phyloP scores from a whole-genome alignment of 2,888 invertebrate species.

The Rhodophaea formosa region DNA sequence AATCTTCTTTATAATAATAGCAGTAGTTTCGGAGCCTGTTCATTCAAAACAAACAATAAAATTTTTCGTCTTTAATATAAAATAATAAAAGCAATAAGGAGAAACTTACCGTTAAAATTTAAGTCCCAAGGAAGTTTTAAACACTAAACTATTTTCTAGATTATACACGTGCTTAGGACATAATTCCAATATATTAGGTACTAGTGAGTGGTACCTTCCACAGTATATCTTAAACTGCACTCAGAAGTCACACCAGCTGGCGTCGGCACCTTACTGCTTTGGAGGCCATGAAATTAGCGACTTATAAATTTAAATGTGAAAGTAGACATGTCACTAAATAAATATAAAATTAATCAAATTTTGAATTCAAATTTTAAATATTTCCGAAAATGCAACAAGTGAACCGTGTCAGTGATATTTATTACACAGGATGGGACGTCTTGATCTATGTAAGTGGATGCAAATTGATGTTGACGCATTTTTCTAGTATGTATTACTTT shows the following conservation, averaged over 20 bases:
- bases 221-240: constrained; percentile 1
- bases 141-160: neutral
- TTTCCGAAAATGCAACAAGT: constrained; percentile 1
- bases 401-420: constrained; percentile 2
- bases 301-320: constrained; percentile 15
- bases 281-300: constrained; percentile 11
- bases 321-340: constrained; percentile 2
- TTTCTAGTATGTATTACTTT: neutral
- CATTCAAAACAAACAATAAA: no score
- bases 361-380: neutral
- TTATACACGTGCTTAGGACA: neutral
- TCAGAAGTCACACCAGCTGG: neutral
- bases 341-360: constrained; percentile 7
- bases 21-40: no score
- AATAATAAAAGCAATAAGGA: no score
- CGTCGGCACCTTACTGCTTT: constrained; percentile 12
- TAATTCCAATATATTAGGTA: neutral
- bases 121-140: neutral
- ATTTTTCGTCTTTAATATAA: no score
- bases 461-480: neutral
- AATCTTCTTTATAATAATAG: no score
- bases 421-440: neutral
- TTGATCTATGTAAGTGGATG: neutral
- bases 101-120: neutral
- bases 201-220: constrained; percentile 6